Percentiles rank a stretch among this genome's conserved stretches.
Conservation (phyloP, 2,888 invertebrate species). For the Mimumesa dahlbomi region DNA sequence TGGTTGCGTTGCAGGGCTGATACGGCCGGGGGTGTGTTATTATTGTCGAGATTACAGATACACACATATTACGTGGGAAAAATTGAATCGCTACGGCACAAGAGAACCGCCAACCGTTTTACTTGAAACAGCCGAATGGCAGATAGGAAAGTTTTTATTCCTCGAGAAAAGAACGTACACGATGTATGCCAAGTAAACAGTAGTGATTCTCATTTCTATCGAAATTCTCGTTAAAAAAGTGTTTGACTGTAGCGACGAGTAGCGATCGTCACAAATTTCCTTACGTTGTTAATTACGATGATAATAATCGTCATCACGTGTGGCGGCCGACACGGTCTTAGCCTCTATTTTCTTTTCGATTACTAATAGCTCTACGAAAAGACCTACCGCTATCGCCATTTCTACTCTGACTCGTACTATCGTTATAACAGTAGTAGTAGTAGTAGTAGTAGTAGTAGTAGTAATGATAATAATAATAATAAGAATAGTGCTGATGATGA, state of each 20-base stretch:
- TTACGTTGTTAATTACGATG: slow-evolving; percentile 9
- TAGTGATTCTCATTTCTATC: not conserved
- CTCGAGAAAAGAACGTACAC: too few relatives aligned
- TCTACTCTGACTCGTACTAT: slow-evolving; percentile 29
- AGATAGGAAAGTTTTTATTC: too few relatives aligned
- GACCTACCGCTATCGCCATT: slow-evolving; percentile 15
- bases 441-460: slow-evolving; percentile 66
- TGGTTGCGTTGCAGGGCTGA: too few relatives aligned
- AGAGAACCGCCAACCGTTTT: too few relatives aligned
- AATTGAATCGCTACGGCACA: too few relatives aligned
- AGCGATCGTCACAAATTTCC: slow-evolving; percentile 5
- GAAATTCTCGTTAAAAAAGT: too few relatives aligned
- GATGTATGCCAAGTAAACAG: slow-evolving; percentile 10
- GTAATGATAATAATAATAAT: slow-evolving; percentile 69
- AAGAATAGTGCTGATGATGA: not conserved
- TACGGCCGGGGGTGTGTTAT: too few relatives aligned
- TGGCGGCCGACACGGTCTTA: slow-evolving; percentile 51
- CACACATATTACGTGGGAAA: too few relatives aligned
- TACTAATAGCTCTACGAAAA: not conserved
- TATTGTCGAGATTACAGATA: too few relatives aligned
- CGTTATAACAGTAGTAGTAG: slow-evolving; percentile 20
- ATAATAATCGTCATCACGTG: not conserved
- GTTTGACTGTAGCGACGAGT: slow-evolving; percentile 1
- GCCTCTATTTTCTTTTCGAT: slow-evolving; percentile 54
- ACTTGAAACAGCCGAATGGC: not conserved